phyloP scores from a whole-genome alignment of 2,113 vertebrate genomes.

The Erythrolamprus reginae region DNA sequence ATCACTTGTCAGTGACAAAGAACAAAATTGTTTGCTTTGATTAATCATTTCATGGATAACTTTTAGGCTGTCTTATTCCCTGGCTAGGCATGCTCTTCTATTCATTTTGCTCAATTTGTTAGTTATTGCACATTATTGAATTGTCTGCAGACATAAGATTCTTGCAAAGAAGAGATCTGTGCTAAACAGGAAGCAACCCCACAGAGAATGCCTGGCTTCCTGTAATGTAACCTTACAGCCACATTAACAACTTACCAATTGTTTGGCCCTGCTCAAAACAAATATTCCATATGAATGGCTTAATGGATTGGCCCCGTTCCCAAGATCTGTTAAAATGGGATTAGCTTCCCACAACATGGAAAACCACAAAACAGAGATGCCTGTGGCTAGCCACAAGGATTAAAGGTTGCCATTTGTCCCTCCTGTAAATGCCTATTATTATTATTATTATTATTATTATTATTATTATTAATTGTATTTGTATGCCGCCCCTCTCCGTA shows the following conservation, averaged over 20 bases:
- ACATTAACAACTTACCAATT: background rate
- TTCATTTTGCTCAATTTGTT: background rate
- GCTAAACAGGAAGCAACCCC: background rate
- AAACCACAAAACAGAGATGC: background rate
- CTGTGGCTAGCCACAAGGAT: background rate
- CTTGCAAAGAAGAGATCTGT: background rate
- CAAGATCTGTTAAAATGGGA: background rate
- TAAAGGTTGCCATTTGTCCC: background rate
- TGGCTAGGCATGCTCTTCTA: background rate
- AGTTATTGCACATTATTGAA: no score
- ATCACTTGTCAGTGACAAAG: background rate
- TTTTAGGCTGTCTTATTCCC: background rate
- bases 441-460: no score
- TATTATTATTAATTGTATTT: no score
- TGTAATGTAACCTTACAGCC: background rate
- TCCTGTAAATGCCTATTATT: background rate
- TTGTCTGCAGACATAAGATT: background rate
- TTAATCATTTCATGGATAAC: background rate
- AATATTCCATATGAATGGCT: background rate
- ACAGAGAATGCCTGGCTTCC: background rate
- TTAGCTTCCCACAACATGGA: background rate
- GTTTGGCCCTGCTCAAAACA: background rate
- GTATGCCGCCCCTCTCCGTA: no score
- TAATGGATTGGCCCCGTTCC: background rate
- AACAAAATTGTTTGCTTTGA: background rate